Percentiles rank a stretch among this genome's conserved stretches.
These are phyloP conservation scores for Cryptoblepharus egeriae DNA, from an alignment of 2,797 vertebrate genomes.

Conservation along the genomic window DNA sequence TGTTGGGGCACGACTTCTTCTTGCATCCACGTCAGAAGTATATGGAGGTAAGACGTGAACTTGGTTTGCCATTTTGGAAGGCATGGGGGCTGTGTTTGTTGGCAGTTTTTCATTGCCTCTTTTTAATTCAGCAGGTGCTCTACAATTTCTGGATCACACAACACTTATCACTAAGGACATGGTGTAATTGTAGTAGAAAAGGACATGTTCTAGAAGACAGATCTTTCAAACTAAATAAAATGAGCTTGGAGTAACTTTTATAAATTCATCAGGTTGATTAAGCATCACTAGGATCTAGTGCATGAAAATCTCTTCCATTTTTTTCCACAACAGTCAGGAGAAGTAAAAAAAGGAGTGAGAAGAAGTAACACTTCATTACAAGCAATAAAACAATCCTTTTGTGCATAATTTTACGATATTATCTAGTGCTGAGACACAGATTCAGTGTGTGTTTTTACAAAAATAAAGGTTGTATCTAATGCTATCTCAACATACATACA, in stretches of 20 bases:
- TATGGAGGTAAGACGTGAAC: constrained; percentile 90
- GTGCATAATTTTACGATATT: background rate
- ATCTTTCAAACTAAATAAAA: constrained; percentile 5
- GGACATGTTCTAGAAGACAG: background rate
- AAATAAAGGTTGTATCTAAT: background rate
- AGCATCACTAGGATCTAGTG: background rate
- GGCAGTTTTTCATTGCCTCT: background rate
- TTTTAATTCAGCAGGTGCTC: background rate
- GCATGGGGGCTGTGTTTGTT: too few species aligned
- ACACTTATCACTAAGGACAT: background rate
- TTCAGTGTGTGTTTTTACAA: background rate
- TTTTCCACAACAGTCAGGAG: background rate
- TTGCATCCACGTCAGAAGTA: constrained; percentile 97
- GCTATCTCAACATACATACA: too few species aligned
- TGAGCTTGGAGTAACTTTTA: background rate
- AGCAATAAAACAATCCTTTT: background rate
- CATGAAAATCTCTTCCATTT: background rate
- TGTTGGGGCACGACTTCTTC: constrained; percentile 93
- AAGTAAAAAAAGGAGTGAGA: background rate
- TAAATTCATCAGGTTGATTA: background rate
- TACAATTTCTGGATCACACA: background rate
- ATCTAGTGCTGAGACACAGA: background rate
- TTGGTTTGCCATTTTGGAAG: background rate
- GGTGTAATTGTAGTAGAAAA: background rate
- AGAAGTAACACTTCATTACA: background rate